These are phyloP conservation scores for Phymanthus crucifer DNA, from an alignment of 92 coral and sea anemone genomes.

Conservation along the genomic window DNA sequence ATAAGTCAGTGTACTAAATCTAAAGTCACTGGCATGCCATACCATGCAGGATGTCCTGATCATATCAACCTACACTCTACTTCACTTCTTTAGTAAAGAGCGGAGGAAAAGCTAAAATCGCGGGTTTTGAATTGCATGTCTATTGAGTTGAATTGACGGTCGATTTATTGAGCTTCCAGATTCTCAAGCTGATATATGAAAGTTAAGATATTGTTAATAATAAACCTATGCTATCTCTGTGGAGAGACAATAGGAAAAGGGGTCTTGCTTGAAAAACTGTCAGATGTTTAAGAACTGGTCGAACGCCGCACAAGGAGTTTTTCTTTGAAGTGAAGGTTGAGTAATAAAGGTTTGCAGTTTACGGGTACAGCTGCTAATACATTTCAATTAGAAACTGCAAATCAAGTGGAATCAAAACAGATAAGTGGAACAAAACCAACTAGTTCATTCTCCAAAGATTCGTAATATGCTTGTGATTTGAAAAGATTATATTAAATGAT, in stretches of 20 bases:
- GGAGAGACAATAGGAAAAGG: slow-evolving; percentile 18
- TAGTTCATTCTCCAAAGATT: slow-evolving; percentile 35
- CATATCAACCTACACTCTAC: not conserved
- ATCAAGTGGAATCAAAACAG: slow-evolving; percentile 34
- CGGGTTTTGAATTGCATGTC: slow-evolving; percentile 22
- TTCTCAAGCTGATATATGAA: slow-evolving; percentile 13
- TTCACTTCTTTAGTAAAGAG: not conserved
- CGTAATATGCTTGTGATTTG: slow-evolving; percentile 41
- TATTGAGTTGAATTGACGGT: not conserved
- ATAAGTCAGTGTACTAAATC: not conserved
- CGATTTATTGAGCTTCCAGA: slow-evolving; percentile 10
- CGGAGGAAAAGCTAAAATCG: not conserved
- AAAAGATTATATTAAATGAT: slow-evolving; percentile 37
- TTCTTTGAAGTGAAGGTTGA: slow-evolving; percentile 20
- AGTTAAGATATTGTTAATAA: slow-evolving; percentile 13
- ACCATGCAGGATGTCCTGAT: not conserved
- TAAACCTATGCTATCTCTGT: slow-evolving; percentile 8
- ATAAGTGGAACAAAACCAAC: slow-evolving; percentile 36
- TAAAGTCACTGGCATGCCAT: not conserved
- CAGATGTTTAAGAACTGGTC: slow-evolving; percentile 7
- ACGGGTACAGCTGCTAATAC: slow-evolving; percentile 23
- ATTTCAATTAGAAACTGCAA: slow-evolving; percentile 33
- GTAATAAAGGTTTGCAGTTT: slow-evolving; percentile 26
- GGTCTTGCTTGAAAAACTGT: slow-evolving; percentile 15
- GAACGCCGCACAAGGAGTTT: slow-evolving; percentile 26